phyloP scores from a whole-genome alignment of 2,113 vertebrate species.

The Cisticola juncidis region DNA sequence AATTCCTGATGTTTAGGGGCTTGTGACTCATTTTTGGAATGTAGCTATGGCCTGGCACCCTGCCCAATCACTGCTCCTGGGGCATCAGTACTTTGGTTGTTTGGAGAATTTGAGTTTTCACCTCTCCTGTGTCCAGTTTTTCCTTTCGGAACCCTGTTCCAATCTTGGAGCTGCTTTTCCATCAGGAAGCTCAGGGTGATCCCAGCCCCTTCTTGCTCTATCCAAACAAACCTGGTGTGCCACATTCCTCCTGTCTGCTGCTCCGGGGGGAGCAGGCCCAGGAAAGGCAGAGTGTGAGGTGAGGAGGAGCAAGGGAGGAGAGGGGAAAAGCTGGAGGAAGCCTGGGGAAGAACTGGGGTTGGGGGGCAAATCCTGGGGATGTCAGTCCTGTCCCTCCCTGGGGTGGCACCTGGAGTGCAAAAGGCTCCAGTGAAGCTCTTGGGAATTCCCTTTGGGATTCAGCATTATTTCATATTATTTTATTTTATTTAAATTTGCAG shows the following conservation, averaged over 20 bases:
- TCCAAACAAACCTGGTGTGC: slow-evolving; percentile 15
- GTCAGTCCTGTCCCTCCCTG: rapidly evolving
- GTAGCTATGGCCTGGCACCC: neutral
- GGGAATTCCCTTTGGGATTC: neutral
- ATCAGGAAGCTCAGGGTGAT: neutral
- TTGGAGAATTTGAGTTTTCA: neutral
- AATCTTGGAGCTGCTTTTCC: neutral
- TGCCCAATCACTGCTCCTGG: neutral
- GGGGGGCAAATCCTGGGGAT: neutral
- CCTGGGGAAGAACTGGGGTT: neutral
- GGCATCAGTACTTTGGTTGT: neutral
- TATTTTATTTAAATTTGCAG: neutral
- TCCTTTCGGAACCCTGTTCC: neutral
- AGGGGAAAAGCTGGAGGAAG: neutral
- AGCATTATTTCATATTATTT: neutral
- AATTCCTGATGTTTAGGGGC: neutral
- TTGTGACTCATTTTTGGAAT: neutral
- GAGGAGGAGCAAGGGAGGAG: neutral
- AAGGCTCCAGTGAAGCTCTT: neutral
- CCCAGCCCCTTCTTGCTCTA: neutral
- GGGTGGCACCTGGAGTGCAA: neutral
- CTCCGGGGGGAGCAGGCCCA: neutral
- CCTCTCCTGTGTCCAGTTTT: neutral
- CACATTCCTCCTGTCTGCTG: neutral
- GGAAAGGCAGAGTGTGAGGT: neutral